Base-by-base conservation (phyloP, 2,113 vertebrate species). In the Ailuropoda melanoleuca region DNA sequence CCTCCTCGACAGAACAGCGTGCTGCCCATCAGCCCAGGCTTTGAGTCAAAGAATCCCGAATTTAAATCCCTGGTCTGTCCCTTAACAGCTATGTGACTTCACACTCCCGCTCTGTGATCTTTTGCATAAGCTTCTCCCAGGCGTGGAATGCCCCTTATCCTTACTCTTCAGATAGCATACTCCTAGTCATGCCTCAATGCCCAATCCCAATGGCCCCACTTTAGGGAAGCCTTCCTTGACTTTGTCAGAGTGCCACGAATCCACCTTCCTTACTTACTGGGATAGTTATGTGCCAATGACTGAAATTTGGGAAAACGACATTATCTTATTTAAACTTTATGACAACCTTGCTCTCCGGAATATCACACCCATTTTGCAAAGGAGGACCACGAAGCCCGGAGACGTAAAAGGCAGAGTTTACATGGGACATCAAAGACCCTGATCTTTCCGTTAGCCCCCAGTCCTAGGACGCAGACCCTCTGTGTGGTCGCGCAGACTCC, bases 401-500 rank as follows among this genome's bases (percentile, higher is more conserved):
- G 55, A 26, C 48, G 34, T 12, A 24, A 46, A 21, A 2, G 15
- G 37, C 26, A 29, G 37, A 4, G 31, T 17, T 66, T 31, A 6
- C 1, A 19, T 11, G 5, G 34, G 60, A 29, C 13, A 31, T 29
- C 5, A 23, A 50, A 72, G 29, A n/a, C 39, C 43, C 14, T 14
- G 50, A 48, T 26, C 58, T 48, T 60, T 46, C 50, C 0, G 0
- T 72, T 29, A 13, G 31, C 3, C 18, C 18, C 60, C 6, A 18
- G 31, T 9, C 29, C 58, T 37, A 6, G 34, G 37, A 37, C 2
- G 6, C 1, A 3, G 53, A 23, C 50, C 15, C n/a, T 74, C 72
- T 39, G 9, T 23, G 18, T 18, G 83, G 13, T 7, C 0, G 0
- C 8, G 1, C 26, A 19, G 50, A 56, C 6, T 50, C 10, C 55